Base-by-base conservation (phyloP, 2,113 vertebrate species). In the Pungitius pungitius region DNA sequence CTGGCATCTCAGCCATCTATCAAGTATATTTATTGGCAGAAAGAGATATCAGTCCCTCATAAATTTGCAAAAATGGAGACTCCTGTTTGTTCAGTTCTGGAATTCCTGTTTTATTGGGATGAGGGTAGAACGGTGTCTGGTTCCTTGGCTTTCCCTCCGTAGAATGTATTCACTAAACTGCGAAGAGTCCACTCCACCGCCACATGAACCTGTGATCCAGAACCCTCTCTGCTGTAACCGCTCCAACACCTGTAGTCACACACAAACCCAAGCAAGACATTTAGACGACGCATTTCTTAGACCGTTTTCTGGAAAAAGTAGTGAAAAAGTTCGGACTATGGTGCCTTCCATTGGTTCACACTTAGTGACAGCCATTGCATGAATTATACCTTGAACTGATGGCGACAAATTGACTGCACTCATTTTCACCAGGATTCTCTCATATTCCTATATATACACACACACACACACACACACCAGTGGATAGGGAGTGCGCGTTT, bases 161-260 rank as follows among this genome's bases (percentile, higher is more conserved):
- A 99, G 93, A 82, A 97, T 91, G 17, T 97, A 98, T 92, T 98
- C 96, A 76, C 95, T 97, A 92, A 99, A 99, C 91, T 97, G 96
- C 67, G 97, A 97, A 18, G 96, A 96, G 93, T 98, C 97, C 78
- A 96, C 96, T 3, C 97, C 97, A 62, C 97, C 96, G 8, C 96
- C 97, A 63, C 97, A 96, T 0, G 97, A 97, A 43, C 94, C 96
- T 73, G 96, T 94, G 74, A 99, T 96, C 86, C 95, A 92, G 92
- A 99, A 99, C 1, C 96, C 96, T 78, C 93, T 94, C 82, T 96
- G 96, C 90, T 97, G 96, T 66, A 98, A 91, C 74, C 96, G 92
- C 87, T 99, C 96, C 75, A 99, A 93, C 83, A 98, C 97, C 97
- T 99, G 93, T 66, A 89, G 47, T 66, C 67, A 85, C 45, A 78